Evolutionary conservation across 2,113 vertebrate species (phyloP).

Genomic region (Vidua macroura): DNA sequence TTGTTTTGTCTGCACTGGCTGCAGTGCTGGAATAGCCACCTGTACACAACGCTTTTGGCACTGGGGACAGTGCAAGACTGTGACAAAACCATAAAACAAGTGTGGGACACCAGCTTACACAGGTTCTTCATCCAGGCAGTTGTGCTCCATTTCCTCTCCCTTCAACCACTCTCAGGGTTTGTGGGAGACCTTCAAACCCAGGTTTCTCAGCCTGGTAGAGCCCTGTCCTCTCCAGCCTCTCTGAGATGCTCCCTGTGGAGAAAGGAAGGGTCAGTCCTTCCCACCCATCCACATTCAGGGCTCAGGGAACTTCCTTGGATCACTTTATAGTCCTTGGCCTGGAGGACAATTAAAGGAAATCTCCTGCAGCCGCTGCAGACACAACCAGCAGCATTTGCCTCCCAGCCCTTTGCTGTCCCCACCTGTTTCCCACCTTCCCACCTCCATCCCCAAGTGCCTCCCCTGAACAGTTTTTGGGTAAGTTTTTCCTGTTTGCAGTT

Average conservation of each 20-base stretch:
- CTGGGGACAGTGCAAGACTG: neutral
- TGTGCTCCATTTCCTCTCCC: neutral
- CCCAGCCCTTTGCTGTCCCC: neutral
- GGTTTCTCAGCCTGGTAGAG: neutral
- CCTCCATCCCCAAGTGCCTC: neutral
- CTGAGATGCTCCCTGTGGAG: rapidly evolving
- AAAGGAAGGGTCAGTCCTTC: neutral
- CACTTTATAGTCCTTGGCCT: neutral
- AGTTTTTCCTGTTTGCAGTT: neutral
- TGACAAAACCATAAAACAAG: neutral
- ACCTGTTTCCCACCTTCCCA: neutral
- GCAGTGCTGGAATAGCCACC: neutral
- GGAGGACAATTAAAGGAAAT: neutral
- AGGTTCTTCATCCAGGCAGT: neutral
- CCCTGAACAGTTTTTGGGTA: neutral
- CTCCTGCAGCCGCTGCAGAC: neutral
- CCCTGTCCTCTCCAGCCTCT: neutral
- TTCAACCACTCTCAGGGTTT: neutral
- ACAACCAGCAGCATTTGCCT: neutral
- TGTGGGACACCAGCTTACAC: neutral
- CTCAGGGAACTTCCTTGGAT: rapidly evolving
- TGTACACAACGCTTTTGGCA: rapidly evolving
- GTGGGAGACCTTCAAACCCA: neutral
- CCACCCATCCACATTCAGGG: neutral
- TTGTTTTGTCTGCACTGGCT: neutral